Percentiles rank a stretch among this genome's conserved stretches.
phyloP scores from a whole-genome alignment of 2,888 invertebrate species.

The Synergus itoensis region DNA sequence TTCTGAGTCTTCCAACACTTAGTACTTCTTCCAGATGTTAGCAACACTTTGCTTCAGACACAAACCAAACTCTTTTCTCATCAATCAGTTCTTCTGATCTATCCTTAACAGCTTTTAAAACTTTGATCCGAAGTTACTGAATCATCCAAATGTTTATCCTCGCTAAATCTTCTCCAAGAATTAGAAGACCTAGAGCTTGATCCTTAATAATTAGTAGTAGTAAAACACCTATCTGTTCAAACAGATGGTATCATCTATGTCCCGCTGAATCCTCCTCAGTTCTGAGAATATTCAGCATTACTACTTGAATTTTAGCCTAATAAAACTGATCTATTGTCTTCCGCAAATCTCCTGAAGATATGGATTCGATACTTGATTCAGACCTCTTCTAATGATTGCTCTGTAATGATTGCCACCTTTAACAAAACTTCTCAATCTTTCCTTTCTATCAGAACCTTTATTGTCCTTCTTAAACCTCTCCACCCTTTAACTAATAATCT shows the following conservation, averaged over 20 bases:
- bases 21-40: too few relatives aligned
- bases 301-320: not conserved
- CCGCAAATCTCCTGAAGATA: constrained; percentile 1
- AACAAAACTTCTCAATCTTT: not conserved
- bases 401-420: not conserved
- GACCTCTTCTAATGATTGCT: not conserved
- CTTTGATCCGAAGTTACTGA: too few relatives aligned
- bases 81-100: too few relatives aligned
- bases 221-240: not conserved
- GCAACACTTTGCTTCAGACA: too few relatives aligned
- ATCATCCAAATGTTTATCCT: too few relatives aligned
- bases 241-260: not conserved
- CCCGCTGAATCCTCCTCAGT: not conserved
- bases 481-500: not conserved
- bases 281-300: not conserved
- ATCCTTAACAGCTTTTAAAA: too few relatives aligned
- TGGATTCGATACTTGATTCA: not conserved
- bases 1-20: too few relatives aligned
- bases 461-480: constrained; percentile 15
- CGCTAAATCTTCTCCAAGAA: not conserved
- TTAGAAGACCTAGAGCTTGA: not conserved
- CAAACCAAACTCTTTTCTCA: too few relatives aligned
- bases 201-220: not conserved
- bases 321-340: not conserved
- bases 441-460: not conserved